Percentiles rank a stretch among this genome's conserved stretches.
Evolutionary conservation across 2,797 vertebrate genomes (phyloP).

Genomic region (Agapornis canus): DNA sequence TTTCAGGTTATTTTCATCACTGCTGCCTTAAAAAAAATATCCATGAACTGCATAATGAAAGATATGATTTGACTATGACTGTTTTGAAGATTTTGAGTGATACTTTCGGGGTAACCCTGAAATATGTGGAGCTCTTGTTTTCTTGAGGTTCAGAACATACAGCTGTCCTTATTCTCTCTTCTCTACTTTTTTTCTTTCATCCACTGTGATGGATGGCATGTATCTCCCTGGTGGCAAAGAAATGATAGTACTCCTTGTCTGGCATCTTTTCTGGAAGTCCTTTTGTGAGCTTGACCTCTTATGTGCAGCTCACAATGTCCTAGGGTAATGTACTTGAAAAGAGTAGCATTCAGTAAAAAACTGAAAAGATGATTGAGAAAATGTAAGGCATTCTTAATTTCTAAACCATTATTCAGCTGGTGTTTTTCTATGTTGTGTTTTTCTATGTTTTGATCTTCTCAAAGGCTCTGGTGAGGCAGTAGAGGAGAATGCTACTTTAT

Average conservation of each 20-base stretch:
- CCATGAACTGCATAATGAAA: background rate
- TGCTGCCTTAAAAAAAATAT: background rate
- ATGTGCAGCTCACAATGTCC: background rate
- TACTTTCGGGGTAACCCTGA: background rate
- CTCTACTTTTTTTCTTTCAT: background rate
- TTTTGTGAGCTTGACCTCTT: background rate
- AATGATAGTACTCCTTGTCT: background rate
- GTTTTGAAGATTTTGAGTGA: background rate
- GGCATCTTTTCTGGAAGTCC: background rate
- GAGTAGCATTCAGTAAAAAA: background rate
- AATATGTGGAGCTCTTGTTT: background rate
- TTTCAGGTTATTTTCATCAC: conserved; percentile 6
- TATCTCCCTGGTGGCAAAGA: background rate
- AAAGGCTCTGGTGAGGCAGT: background rate
- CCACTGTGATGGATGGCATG: background rate
- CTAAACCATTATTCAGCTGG: background rate
- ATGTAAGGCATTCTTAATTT: background rate
- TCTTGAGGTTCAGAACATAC: background rate
- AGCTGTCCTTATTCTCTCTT: background rate
- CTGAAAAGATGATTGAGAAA: background rate
- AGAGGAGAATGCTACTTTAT: background rate
- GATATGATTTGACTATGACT: background rate
- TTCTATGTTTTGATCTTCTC: background rate
- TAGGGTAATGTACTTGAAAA: background rate
- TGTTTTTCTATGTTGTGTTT: background rate